phyloP scores from a whole-genome alignment of 2,888 invertebrate species.

The Carabus problematicus region DNA sequence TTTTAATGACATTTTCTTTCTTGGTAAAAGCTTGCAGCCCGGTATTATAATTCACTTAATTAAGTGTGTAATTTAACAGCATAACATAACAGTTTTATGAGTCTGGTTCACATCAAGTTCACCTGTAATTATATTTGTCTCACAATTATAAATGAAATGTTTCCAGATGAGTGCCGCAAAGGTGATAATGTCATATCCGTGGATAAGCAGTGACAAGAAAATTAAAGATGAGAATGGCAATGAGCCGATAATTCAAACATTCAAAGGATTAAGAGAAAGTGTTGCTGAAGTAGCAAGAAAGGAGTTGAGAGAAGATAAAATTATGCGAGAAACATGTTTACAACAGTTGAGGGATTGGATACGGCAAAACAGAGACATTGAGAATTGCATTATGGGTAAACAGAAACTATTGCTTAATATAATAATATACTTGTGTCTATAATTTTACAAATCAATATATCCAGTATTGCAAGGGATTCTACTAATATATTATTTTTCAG shows the following conservation, averaged over 20 bases:
- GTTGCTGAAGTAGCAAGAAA: slow-evolving; percentile 65
- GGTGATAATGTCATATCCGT: slow-evolving; percentile 34
- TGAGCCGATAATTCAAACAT: slow-evolving; percentile 32
- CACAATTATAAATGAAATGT: neutral
- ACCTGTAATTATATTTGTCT: too few species aligned
- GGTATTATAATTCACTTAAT: too few species aligned
- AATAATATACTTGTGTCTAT: neutral
- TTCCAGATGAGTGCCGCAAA: slow-evolving; percentile 32
- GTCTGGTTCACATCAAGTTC: too few species aligned
- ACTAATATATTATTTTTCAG: slow-evolving; percentile 54
- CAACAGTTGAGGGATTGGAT: slow-evolving; percentile 75
- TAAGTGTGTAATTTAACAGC: too few species aligned
- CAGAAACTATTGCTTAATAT: too few species aligned
- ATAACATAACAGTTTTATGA: too few species aligned
- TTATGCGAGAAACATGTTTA: slow-evolving; percentile 68
- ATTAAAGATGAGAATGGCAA: slow-evolving; percentile 36
- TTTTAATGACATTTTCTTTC: too few species aligned
- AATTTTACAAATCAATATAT: too few species aligned
- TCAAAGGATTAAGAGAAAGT: slow-evolving; percentile 37
- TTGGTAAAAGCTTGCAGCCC: too few species aligned
- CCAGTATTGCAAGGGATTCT: too few species aligned
- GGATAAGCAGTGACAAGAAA: slow-evolving; percentile 23
- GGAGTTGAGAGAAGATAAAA: slow-evolving; percentile 75
- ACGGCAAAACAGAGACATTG: slow-evolving; percentile 71
- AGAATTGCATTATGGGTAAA: slow-evolving; percentile 70